These are phyloP conservation scores for Lasioglossum albipes DNA, from an alignment of 1,140 invertebrate species.

Conservation along the genomic window DNA sequence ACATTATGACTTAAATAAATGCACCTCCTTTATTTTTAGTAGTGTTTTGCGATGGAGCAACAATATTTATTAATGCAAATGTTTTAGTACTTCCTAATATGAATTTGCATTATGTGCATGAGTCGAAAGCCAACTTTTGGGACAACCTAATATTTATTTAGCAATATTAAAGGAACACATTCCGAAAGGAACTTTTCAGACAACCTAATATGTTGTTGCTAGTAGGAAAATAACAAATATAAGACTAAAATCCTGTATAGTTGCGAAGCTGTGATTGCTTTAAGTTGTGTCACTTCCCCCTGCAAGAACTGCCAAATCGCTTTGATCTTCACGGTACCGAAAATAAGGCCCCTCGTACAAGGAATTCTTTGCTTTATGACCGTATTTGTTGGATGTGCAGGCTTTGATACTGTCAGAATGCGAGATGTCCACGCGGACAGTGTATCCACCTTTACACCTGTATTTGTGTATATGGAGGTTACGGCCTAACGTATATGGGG, in stretches of 20 bases:
- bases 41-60: too few species aligned
- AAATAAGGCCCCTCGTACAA: constrained; percentile 25
- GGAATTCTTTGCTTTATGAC: constrained; percentile 49
- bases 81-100: too few species aligned
- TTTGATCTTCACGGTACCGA: neutral
- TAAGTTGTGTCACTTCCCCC: neutral
- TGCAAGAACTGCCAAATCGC: constrained; percentile 1
- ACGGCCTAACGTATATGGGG: constrained; percentile 63
- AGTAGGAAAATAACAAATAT: too few species aligned
- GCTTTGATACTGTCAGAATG: constrained; percentile 74
- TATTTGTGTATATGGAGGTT: constrained; percentile 64
- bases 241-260: neutral
- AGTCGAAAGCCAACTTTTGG: too few species aligned
- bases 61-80: too few species aligned
- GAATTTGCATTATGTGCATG: too few species aligned
- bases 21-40: too few species aligned
- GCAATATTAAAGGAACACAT: too few species aligned
- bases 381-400: constrained; percentile 71
- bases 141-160: too few species aligned
- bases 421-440: constrained; percentile 63
- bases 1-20: too few species aligned
- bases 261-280: neutral
- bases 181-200: too few species aligned
- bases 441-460: constrained; percentile 69
- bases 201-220: too few species aligned